Percentiles rank a stretch among this genome's conserved stretches.
These are phyloP conservation scores for Euspilapteryx auroguttella DNA, from an alignment of 2,888 invertebrate species.

Conservation along the genomic window DNA sequence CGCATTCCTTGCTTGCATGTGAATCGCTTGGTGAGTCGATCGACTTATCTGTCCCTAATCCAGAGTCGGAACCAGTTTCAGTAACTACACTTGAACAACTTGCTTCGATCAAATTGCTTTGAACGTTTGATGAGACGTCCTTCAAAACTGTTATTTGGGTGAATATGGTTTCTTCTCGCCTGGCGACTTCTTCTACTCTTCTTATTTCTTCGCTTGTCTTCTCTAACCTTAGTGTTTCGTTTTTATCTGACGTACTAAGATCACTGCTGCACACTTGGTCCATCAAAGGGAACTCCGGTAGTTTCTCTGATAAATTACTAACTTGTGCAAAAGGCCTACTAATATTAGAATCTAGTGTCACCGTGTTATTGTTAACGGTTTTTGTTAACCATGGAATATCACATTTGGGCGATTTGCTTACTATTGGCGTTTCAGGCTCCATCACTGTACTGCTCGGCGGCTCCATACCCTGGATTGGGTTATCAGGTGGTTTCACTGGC, in stretches of 20 bases:
- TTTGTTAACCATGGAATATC: constrained; percentile 54
- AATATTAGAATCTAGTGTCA: constrained; percentile 31
- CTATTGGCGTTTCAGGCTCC: constrained; percentile 26
- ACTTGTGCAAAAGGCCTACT: constrained; percentile 47
- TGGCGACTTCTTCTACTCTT: constrained; percentile 36
- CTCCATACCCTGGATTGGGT: constrained; percentile 48
- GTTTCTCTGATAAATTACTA: constrained; percentile 31
- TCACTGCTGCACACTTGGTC: constrained; percentile 11
- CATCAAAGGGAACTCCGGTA: constrained; percentile 13
- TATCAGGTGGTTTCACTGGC: constrained; percentile 48
- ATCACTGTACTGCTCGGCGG: constrained; percentile 50
- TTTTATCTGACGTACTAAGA: constrained; percentile 10
- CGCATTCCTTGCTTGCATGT: constrained; percentile 47
- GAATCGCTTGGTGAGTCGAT: constrained; percentile 52
- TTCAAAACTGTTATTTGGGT: constrained; percentile 51
- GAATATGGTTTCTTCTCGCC: constrained; percentile 43
- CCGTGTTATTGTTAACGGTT: constrained; percentile 48
- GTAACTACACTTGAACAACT: constrained; percentile 40
- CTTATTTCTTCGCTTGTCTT: constrained; percentile 19
- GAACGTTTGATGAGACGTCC: constrained; percentile 45
- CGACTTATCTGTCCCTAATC: constrained; percentile 50
- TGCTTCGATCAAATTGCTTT: constrained; percentile 43
- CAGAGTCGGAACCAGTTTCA: constrained; percentile 45
- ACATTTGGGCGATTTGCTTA: constrained; percentile 30
- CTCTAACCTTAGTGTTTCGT: constrained; percentile 12